A percentile compares a stretch with the other conserved stretches of the same genome.
Evolutionary conservation across 2,797 vertebrate genomes (phyloP).

Genomic region (Antennarius maculatus): DNA sequence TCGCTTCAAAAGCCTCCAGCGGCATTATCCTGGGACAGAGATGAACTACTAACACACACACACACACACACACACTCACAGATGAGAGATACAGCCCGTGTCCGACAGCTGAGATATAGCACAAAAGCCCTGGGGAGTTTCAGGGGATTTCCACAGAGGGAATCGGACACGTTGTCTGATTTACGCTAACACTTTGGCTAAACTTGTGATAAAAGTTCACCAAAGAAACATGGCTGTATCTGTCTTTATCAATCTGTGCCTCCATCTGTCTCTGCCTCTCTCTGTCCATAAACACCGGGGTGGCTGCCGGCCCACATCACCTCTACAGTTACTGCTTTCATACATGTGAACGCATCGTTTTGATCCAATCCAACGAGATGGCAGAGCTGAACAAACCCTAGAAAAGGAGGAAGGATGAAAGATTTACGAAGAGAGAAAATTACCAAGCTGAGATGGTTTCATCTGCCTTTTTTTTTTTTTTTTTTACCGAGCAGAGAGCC

Average conservation of each 20-base stretch:
- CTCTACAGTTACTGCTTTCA: slow-evolving; percentile 29
- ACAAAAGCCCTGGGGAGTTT: slow-evolving; percentile 75
- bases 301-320: neutral
- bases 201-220: slow-evolving; percentile 79
- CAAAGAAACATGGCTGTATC: slow-evolving; percentile 65
- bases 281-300: slow-evolving; percentile 16
- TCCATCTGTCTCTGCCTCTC: slow-evolving; percentile 53
- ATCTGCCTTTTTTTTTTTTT: slow-evolving; percentile 37
- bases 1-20: slow-evolving; percentile 61
- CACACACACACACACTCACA: slow-evolving; percentile 23
- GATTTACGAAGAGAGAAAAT: slow-evolving; percentile 12
- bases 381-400: neutral
- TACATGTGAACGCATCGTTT: neutral
- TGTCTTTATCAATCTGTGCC: slow-evolving; percentile 60
- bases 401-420: slow-evolving; percentile 4
- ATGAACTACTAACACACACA: slow-evolving; percentile 49
- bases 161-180: slow-evolving; percentile 76
- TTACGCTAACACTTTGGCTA: slow-evolving; percentile 81
- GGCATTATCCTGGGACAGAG: slow-evolving; percentile 37
- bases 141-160: slow-evolving; percentile 79
- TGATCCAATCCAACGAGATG: neutral
- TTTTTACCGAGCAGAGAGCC: slow-evolving; percentile 49
- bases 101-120: slow-evolving; percentile 77
- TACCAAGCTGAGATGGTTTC: slow-evolving; percentile 51
- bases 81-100: slow-evolving; percentile 66